Percentiles rank a stretch among this genome's conserved stretches.
Evolutionary conservation across 2,888 invertebrate genomes (phyloP).

Genomic region (Melangyna quadrimaculata): DNA sequence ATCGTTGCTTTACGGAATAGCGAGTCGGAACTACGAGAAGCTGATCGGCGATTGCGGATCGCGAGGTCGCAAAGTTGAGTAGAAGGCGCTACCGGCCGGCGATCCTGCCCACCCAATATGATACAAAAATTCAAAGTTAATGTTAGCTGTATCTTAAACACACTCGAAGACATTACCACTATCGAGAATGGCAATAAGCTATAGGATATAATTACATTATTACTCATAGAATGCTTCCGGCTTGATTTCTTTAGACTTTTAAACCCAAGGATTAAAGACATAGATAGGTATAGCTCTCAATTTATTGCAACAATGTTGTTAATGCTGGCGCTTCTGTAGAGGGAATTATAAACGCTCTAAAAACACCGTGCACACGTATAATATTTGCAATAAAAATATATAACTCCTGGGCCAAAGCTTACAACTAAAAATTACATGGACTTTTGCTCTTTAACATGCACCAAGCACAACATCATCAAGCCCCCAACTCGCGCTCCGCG

Average conservation of each 20-base stretch:
- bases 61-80: too few species aligned
- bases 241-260: constrained; percentile 52
- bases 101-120: too few species aligned
- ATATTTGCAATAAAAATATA: constrained; percentile 40
- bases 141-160: not conserved
- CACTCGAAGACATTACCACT: not conserved
- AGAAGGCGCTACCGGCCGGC: too few species aligned
- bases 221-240: constrained; percentile 47
- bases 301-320: constrained; percentile 19
- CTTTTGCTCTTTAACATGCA: constrained; percentile 66
- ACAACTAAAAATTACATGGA: constrained; percentile 61
- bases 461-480: constrained; percentile 29
- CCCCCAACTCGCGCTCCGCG: constrained; percentile 40
- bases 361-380: constrained; percentile 19
- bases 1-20: too few species aligned
- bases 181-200: not conserved
- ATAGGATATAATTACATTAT: constrained; percentile 50
- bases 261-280: constrained; percentile 50
- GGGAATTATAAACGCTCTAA: constrained; percentile 30
- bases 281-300: constrained; percentile 27
- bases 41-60: too few species aligned
- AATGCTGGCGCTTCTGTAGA: constrained; percentile 22
- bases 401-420: constrained; percentile 17
- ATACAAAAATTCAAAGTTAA: not conserved
- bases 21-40: too few species aligned